Conservation (phyloP, 2,797 vertebrate species). For the Pagetopsis macropterus region DNA sequence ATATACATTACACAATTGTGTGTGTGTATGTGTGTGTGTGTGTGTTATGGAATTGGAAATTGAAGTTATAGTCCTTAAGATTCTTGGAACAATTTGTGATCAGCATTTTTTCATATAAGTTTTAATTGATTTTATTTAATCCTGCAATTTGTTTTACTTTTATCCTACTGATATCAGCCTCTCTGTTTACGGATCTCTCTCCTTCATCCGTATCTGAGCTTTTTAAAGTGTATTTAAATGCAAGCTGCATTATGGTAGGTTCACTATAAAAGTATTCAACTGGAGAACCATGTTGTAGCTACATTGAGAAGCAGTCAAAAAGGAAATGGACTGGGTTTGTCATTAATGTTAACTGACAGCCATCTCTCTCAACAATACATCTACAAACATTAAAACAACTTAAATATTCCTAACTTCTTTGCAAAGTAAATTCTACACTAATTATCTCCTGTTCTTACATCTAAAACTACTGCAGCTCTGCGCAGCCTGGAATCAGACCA, state of each 20-base stretch:
- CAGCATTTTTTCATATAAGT: neutral
- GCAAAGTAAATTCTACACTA: neutral
- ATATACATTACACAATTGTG: neutral
- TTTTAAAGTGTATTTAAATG: neutral
- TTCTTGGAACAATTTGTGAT: neutral
- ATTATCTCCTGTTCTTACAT: neutral
- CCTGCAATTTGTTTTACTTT: neutral
- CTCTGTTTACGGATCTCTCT: neutral
- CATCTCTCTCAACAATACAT: neutral
- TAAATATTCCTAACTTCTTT: neutral
- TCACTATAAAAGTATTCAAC: neutral
- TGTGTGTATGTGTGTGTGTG: constrained; percentile 4
- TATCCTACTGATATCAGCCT: neutral
- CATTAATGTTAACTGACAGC: neutral
- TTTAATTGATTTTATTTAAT: constrained; percentile 11
- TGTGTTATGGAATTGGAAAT: constrained; percentile 4
- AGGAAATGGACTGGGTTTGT: constrained; percentile 4
- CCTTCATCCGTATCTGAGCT: neutral
- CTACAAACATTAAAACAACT: no score
- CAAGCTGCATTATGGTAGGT: neutral
- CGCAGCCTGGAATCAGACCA: constrained; percentile 4
- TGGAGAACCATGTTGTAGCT: neutral
- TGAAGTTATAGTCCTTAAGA: neutral
- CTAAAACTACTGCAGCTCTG: neutral
- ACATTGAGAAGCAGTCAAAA: constrained; percentile 7